Base-by-base conservation (phyloP, 2,797 vertebrate species). In the Heterohyrax brucei region DNA sequence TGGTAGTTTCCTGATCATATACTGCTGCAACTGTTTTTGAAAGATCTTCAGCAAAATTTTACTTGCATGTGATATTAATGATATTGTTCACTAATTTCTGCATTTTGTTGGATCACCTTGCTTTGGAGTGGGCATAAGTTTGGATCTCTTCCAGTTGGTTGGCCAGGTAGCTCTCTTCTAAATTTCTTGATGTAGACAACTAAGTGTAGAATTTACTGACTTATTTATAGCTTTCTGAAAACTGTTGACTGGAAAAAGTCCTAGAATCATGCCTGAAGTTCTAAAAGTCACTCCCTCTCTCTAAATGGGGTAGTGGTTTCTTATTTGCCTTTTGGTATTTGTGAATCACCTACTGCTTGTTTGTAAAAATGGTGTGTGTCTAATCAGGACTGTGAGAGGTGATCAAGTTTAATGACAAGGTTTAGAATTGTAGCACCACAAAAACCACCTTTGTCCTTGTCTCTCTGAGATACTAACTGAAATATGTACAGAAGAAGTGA, bases 381-480 rank as follows among this genome's bases (percentile, higher is more conserved):
- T 70, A 93, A 21, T 59, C 46, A 79, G 64, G 18, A 18, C 66
- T 39, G 76, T 9, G 33, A 87, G 46, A 48, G 68, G 72, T 39
- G 81, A 80, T 84, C 24, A 7, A 18, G 56, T 68, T 53, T 56
- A 14, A 33, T 62, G 77, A 30, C 19, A 59, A 10, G 26, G 16
- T 83, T 46, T 46, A 46, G 78, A 9, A 12, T 24, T 56, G 30
- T 7, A 0, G 44, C 9, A 24, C 68, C 4, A 0, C n/a, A 5
- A 19, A 10, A 66, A 28, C 39, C 24, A n/a, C 48, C 83, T 26
- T 59, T 0, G 7, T 10, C 3, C 30, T 61, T 39, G 33, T 21
- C 84, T 85, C 64, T 68, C 26, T 10, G 24, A 59, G 46, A n/a
- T 4, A 6, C 48, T 22, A 9, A 26, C 39, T 7, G 24, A 68